Base-by-base conservation (phyloP, 1,140 invertebrate species). In the Penaeus vannamei region DNA sequence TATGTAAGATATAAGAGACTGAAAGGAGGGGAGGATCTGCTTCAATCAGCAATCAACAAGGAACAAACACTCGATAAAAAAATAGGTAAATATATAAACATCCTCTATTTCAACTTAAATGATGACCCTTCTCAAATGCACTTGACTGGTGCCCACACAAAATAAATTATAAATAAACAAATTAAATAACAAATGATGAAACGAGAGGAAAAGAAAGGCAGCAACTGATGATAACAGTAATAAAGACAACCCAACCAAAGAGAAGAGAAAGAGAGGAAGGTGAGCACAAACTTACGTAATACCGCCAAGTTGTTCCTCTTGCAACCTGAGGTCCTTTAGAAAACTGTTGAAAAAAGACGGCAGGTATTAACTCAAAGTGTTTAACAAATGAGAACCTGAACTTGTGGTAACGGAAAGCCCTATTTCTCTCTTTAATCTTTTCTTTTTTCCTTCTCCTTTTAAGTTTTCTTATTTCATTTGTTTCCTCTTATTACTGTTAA, bases 301-400 rank as follows among this genome's bases (percentile, higher is more conserved):
- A 85, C 84, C 85, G 88, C 77, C 81, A 86, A 85, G 88, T 81
- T 86, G 84, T 85, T 90, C 88, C 88, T 90, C 88, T 90, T 90
- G 88, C 88, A 90, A 90, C 77, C 88, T 90, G 84, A 90, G 88
- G 62, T 90, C 88, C 88, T 90, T 90, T 90, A 90, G 88, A 90
- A 90, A 90, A 90, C 88, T 90, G 88, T 86, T 69, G 88, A 90
- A 76, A 86, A 85, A 86, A 90, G 88, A 90, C 66, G 84, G 84
- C 88, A 90, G 60, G 83, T 60, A 86, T 90, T 85, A 90, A 89
- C 80, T 86, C 46, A 64, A 72, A 80, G 79, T 62, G 64, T 82
- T 77, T 77, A 86, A 84, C 61, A 60, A 79, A 89, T 84, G 60
- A 79, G 76, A 84, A 82, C 62, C 46, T 46, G 82, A 53, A 53